Evolutionary conservation across 2,797 vertebrate genomes (phyloP).

Genomic region (Darevskia nairensis): DNA sequence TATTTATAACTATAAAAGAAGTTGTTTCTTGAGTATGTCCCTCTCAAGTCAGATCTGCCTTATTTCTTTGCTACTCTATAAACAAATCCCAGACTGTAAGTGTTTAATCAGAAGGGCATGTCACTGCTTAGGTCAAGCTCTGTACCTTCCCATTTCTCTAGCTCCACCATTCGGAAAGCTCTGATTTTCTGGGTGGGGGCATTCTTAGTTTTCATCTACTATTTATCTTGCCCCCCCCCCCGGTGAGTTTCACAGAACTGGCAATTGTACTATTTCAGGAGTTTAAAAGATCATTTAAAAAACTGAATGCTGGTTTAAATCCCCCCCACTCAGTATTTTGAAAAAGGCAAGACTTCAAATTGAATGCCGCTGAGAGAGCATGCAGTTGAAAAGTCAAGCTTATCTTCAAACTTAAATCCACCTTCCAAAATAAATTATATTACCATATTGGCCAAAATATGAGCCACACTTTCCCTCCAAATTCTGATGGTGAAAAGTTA

Average conservation of each 20-base stretch:
- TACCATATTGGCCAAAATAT: no score
- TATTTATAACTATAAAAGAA: slow-evolving; percentile 72
- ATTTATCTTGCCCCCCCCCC: slow-evolving; percentile 72
- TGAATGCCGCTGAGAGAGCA: not conserved
- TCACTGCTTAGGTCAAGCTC: slow-evolving; percentile 78
- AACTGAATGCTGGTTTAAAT: slow-evolving; percentile 10
- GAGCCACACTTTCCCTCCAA: no score
- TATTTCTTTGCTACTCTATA: slow-evolving; percentile 86
- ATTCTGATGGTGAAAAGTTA: no score
- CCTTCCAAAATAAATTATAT: not conserved
- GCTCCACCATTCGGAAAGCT: slow-evolving; percentile 82
- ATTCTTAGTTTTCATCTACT: slow-evolving; percentile 80
- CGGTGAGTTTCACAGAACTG: not conserved
- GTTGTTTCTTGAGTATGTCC: slow-evolving; percentile 60
- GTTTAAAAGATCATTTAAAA: slow-evolving; percentile 42
- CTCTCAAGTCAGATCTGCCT: slow-evolving; percentile 80
- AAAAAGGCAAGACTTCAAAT: not conserved
- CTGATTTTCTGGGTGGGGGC: not conserved
- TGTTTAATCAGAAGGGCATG: slow-evolving; percentile 84
- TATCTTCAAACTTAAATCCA: not conserved
- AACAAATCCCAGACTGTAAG: slow-evolving; percentile 83
- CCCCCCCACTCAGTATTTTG: no score
- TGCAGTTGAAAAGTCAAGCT: not conserved
- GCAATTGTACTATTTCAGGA: slow-evolving; percentile 22
- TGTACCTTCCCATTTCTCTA: slow-evolving; percentile 85